Evolutionary conservation across 2,888 invertebrate species (phyloP).

Genomic region (Phymatocera aterrima): DNA sequence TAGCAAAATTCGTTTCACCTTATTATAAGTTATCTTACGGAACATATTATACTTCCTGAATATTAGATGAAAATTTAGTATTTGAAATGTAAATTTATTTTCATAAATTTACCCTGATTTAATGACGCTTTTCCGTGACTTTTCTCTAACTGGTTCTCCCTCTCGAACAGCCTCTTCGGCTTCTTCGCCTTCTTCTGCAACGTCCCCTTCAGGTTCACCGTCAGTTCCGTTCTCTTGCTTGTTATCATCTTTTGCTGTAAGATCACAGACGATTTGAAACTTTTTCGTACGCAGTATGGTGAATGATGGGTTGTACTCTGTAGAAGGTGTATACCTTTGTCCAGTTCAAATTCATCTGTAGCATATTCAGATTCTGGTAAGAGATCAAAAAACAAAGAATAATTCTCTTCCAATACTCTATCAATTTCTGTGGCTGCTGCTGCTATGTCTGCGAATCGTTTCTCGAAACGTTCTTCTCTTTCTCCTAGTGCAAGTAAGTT

Average conservation of each 20-base stretch:
- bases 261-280: neutral
- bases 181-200: constrained; percentile 38
- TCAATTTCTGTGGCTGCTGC: constrained; percentile 78
- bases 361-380: constrained; percentile 72
- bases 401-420: constrained; percentile 80
- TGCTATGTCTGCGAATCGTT: constrained; percentile 76
- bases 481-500: constrained; percentile 79
- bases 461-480: constrained; percentile 76
- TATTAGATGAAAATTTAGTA: neutral
- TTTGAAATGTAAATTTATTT: neutral
- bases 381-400: constrained; percentile 83
- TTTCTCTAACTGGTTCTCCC: constrained; percentile 5
- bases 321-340: constrained; percentile 46
- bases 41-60: neutral
- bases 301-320: constrained; percentile 10
- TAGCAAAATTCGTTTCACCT: neutral
- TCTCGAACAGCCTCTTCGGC: constrained; percentile 5
- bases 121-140: constrained; percentile 3
- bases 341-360: constrained; percentile 56
- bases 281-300: too few relatives aligned
- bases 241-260: constrained; percentile 34
- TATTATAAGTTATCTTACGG: neutral
- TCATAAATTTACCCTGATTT: constrained; percentile 21
- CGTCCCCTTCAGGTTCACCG: constrained; percentile 15
- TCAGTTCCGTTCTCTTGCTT: constrained; percentile 9